phyloP scores from a whole-genome alignment of 2,797 vertebrate species.

The Ctenopoma kingsleyae region DNA sequence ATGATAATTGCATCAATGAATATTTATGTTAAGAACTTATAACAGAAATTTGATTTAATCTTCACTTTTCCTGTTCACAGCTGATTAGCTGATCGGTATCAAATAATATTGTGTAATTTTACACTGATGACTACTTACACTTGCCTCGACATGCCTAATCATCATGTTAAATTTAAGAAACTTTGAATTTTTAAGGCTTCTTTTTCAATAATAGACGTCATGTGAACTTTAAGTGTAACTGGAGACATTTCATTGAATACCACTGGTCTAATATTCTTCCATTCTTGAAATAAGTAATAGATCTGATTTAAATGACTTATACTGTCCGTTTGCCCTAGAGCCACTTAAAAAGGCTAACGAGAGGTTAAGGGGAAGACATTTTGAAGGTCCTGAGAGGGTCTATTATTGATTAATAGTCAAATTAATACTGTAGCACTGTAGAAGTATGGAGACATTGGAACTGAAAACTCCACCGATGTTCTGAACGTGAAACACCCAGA shows the following conservation, averaged over 20 bases:
- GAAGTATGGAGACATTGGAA: conserved; percentile 26
- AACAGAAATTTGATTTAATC: conserved; percentile 55
- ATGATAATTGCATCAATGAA: conserved; percentile 44
- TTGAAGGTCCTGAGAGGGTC: conserved; percentile 56
- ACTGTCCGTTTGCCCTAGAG: conserved; percentile 28
- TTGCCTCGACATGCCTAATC: conserved; percentile 21
- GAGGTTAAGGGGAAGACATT: conserved; percentile 72
- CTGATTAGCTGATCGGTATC: conserved; percentile 50
- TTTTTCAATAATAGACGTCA: conserved; percentile 40
- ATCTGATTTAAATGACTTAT: conserved; percentile 51
- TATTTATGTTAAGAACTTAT: conserved; percentile 55
- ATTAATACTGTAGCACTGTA: conserved; percentile 28
- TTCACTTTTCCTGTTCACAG: conserved; percentile 40
- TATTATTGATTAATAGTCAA: conserved; percentile 70
- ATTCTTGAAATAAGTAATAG: conserved; percentile 37
- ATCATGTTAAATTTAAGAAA: conserved; percentile 35
- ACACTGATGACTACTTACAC: conserved; percentile 32
- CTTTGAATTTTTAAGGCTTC: conserved; percentile 26
- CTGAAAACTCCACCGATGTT: conserved; percentile 14
- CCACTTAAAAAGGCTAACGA: conserved; percentile 71
- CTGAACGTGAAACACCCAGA: neutral
- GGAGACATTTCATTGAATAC: conserved; percentile 28
- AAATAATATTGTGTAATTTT: conserved; percentile 47
- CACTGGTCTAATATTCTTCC: conserved; percentile 24
- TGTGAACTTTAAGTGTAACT: conserved; percentile 7